Base-by-base conservation (phyloP, 2,888 invertebrate genomes). In the Dicranocentrus wangi region DNA sequence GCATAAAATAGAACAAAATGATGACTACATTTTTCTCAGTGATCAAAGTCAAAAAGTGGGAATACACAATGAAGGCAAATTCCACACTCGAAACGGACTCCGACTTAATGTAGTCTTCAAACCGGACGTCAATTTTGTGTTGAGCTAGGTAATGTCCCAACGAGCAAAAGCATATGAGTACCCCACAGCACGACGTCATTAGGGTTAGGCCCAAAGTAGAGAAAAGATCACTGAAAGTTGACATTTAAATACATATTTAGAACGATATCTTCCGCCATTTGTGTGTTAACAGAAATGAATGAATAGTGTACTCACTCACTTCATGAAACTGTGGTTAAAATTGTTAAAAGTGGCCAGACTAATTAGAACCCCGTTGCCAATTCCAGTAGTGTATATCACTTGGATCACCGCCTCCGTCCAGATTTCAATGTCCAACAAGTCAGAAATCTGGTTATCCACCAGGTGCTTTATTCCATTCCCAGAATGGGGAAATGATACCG, bases 341-440 rank as follows among this genome's bases (percentile, higher is more conserved):
- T 73, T 82, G 47, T 85, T 85, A 32, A 82, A 85, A 25, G 82
- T 83, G 15, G 84, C 76, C 13, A 85, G 51, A 47, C 81, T 85
- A 25, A 85, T 81, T 10, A 85, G 65, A 10, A 83, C 84, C 10
- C 85, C 85, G 53, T 82, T 85, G n/a, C 85, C 85, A 32, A 85
- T 70, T n/a, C 85, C 85, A 21, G 79, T 81, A 8, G 84, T 84
- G n/a, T 82, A 51, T 23, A 85, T 73, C 1, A 82, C 84, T 73
- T 84, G 84, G 15, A 85, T 78, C 2, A 81, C 55, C 0, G 85
- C 83, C 23, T 85, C 84, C 2, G 60, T 66, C 85, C 85, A 84
- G 21, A 85, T 77, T 1, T 84, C 80, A 3, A 73, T 17, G 5
- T 51, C 17, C 23, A 21, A 43, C 5, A 76, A 15, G 15, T 65